These are phyloP conservation scores for Drosophila nr. fundita DNA, from an alignment of 2,888 invertebrate genomes.

Conservation along the genomic window DNA sequence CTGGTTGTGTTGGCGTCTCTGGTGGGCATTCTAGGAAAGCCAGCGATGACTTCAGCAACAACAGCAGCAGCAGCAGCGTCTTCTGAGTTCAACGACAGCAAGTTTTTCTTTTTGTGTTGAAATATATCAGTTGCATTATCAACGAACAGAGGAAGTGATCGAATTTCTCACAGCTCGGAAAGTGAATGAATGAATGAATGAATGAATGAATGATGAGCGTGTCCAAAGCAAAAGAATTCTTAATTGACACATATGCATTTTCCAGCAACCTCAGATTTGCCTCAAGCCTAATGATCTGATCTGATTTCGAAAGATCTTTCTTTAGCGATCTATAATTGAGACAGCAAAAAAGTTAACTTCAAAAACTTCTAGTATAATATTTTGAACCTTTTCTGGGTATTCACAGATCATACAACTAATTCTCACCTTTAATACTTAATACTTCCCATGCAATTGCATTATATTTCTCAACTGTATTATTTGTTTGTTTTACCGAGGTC, in stretches of 20 bases:
- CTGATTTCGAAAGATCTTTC: neutral
- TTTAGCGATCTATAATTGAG: neutral
- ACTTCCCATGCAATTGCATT: neutral
- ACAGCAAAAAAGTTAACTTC: neutral
- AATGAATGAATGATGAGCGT: slow-evolving; percentile 20
- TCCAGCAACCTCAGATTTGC: slow-evolving; percentile 4
- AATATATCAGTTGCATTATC: slow-evolving; percentile 60
- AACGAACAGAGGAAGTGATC: slow-evolving; percentile 59
- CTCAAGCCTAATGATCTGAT: neutral
- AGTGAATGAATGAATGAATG: slow-evolving; percentile 11
- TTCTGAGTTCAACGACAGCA: slow-evolving; percentile 55
- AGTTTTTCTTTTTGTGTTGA: slow-evolving; percentile 19
- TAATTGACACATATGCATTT: slow-evolving; percentile 43
- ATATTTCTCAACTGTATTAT: slow-evolving; percentile 28
- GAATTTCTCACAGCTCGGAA: slow-evolving; percentile 45
- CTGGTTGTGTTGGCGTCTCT: slow-evolving; percentile 44
- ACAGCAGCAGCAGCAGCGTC: slow-evolving; percentile 6
- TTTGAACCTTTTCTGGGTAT: neutral
- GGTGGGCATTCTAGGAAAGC: slow-evolving; percentile 60
- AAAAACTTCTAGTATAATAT: neutral
- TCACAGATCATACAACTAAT: neutral
- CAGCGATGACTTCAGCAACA: slow-evolving; percentile 41
- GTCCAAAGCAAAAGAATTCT: slow-evolving; percentile 26
- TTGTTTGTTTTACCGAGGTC: slow-evolving; percentile 57
- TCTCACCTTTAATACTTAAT: neutral